Evolutionary conservation across 2,113 vertebrate genomes (phyloP).

Genomic region (Fregetta grallaria): DNA sequence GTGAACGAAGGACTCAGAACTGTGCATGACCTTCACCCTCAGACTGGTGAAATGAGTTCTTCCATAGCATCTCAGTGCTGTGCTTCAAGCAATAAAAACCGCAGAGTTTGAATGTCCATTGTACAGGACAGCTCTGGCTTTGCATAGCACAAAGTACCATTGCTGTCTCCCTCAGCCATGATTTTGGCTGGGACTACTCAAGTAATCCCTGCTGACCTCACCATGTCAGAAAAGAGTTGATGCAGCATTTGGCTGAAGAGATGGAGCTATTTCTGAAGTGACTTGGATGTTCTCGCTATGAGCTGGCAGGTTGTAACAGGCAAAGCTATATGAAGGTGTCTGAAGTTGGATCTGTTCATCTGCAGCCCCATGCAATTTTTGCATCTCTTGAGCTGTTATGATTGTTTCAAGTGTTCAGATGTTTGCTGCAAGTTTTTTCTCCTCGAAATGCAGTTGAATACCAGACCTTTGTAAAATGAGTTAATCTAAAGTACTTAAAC

Average conservation of each 20-base stretch:
- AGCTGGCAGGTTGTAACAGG: neutral
- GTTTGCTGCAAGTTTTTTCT: neutral
- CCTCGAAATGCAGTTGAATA: neutral
- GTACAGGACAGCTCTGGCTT: neutral
- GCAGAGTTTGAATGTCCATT: neutral
- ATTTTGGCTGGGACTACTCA: neutral
- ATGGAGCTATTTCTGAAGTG: conserved; percentile 14
- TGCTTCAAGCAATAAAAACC: neutral
- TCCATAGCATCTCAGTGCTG: neutral
- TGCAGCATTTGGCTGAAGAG: neutral
- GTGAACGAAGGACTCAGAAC: neutral
- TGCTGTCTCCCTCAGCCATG: neutral
- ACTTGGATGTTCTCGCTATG: neutral
- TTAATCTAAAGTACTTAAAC: neutral
- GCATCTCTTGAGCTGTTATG: neutral
- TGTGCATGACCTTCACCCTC: neutral
- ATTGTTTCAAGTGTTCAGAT: neutral
- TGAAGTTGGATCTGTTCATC: neutral
- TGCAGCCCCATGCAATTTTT: neutral
- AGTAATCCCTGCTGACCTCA: conserved; percentile 10
- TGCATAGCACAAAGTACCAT: neutral
- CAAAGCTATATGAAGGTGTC: neutral
- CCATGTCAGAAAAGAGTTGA: neutral
- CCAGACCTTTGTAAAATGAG: neutral
- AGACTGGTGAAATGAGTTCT: neutral